Evolutionary conservation across 2,888 invertebrate species (phyloP).

Genomic region (Seladonia tumulorum): DNA sequence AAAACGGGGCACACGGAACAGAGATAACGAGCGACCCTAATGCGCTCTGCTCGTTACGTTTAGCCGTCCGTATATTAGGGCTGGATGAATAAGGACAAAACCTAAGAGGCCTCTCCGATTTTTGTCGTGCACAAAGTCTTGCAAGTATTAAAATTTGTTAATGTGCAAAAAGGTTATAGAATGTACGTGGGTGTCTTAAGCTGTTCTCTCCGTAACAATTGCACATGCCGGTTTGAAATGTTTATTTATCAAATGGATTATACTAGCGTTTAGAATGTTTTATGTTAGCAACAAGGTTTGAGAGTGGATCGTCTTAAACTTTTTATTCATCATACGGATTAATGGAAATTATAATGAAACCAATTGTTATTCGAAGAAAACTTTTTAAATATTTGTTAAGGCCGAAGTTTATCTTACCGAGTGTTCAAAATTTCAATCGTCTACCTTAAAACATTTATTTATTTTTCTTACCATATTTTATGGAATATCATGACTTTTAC

Average conservation of each 20-base stretch:
- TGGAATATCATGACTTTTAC: not conserved
- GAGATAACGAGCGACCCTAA: conserved; percentile 40
- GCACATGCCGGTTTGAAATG: not conserved
- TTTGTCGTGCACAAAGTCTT: not conserved
- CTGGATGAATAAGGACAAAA: not conserved
- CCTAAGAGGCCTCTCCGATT: not conserved
- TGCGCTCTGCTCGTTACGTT: conserved; percentile 34
- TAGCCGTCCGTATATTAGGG: conserved; percentile 3
- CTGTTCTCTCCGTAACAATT: not conserved
- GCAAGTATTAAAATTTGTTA: not conserved
- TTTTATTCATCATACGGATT: not conserved
- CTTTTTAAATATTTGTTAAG: too few relatives aligned
- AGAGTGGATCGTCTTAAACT: not conserved
- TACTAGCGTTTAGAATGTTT: too few relatives aligned
- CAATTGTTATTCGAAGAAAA: too few relatives aligned
- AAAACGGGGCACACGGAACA: conserved; percentile 17
- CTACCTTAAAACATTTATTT: not conserved
- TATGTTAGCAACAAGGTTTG: too few relatives aligned
- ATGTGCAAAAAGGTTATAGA: not conserved
- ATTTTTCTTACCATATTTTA: not conserved
- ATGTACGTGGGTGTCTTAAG: not conserved
- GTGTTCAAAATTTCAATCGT: too few relatives aligned
- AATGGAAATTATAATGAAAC: too few relatives aligned
- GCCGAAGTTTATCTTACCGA: too few relatives aligned
- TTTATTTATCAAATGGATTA: not conserved